Base-by-base conservation (phyloP, 2,888 invertebrate genomes). In the Thymelicus acteon region DNA sequence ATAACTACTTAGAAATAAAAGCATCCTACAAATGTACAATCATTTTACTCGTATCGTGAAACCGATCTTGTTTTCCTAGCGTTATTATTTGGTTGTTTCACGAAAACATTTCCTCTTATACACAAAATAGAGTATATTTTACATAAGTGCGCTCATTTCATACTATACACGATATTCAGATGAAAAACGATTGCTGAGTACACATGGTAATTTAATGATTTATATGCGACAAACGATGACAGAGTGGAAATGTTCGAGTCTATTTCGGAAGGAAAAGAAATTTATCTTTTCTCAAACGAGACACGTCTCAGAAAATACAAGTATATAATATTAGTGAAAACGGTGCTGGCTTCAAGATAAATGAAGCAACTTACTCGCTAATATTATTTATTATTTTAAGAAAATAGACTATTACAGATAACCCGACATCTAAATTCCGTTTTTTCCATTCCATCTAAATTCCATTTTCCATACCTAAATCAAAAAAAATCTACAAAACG, bases 141-240 rank as follows among this genome's bases (percentile, higher is more conserved):
- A n/a, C 54, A 24, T 19, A 37, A 62, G 58, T 39, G 39, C 49
- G 31, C 44, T 40, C 13, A 62, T 70, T 3, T 31, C 3, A 31
- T 31, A 64, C 62, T 12, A 65, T 67, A 57, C 72, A 66, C 15
- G 54, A 49, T 57, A 66, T 64, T 66, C 66, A 60, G 60, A 72
- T 64, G 67, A 66, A 69, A 72, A 75, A 74, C 65, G 71, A 74
- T 74, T 60, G 61, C 65, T 63, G 62, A 68, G 68, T 67, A 65
- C 71, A 69, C 68, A 72, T 71, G 74, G 64, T 71, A 74, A 73
- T 72, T 57, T 74, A 72, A 72, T 73, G 74, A 74, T 72, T 72
- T 75, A 73, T 72, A 71, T 72, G 71, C 70, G 63, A 47, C 60
- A 70, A 70, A 70, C 72, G 72, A 60, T 71, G 73, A 73, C 73